A percentile compares a stretch with the other conserved stretches of the same genome.
Conservation (phyloP, 2,113 vertebrate genomes). For the Cariama cristata region DNA sequence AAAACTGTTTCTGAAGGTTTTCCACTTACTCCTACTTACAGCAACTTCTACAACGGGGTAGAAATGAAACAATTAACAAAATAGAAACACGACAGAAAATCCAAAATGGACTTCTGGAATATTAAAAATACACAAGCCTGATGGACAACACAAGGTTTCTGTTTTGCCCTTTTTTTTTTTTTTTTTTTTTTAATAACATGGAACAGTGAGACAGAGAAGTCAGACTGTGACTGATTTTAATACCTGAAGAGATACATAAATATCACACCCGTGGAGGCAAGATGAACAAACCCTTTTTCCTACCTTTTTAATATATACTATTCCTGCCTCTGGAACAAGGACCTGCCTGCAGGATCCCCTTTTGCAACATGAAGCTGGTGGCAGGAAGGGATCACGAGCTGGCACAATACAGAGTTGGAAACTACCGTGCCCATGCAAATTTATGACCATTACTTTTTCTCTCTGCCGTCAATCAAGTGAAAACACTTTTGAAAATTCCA, state of each 20-base stretch:
- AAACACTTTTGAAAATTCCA: neutral
- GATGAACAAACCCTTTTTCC: neutral
- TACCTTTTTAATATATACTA: neutral
- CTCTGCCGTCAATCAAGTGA: neutral
- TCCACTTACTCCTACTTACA: constrained; percentile 30
- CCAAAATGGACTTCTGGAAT: neutral
- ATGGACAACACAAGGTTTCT: neutral
- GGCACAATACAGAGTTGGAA: neutral
- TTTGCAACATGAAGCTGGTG: neutral
- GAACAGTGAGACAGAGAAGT: constrained; percentile 20
- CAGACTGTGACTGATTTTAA: neutral
- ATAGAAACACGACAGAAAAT: neutral
- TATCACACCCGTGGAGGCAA: neutral
- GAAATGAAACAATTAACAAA: constrained; percentile 19
- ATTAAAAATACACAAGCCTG: neutral
- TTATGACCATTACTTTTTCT: neutral
- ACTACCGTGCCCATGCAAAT: neutral
- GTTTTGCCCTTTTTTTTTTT: neutral
- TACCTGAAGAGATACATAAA: constrained; percentile 34
- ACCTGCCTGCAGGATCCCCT: constrained; percentile 44
- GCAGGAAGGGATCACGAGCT: neutral
- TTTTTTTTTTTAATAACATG: neutral
- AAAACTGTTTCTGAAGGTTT: constrained; percentile 26
- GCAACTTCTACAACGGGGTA: neutral
- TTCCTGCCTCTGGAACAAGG: constrained; percentile 24